Evolutionary conservation across 2,797 vertebrate genomes (phyloP), one percentile per base, ranked within the genome.

Genomic region (Phaenicophaeus curvirostris): DNA sequence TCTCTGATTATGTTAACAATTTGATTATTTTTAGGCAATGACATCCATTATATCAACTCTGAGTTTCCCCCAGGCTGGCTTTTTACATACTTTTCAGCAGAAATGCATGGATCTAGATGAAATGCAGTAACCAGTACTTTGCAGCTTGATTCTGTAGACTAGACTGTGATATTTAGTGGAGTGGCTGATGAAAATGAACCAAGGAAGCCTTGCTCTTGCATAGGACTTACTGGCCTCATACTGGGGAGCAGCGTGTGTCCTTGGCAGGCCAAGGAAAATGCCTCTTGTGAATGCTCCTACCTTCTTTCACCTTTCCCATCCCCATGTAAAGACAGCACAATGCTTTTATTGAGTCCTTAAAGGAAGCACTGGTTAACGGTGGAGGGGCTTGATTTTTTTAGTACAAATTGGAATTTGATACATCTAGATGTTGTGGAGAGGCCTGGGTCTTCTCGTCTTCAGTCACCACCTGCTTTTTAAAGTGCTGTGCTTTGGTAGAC

Each of bases 331-430:
- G 41, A 59, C 18, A 11, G 15, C 10, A 24, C 30, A 46, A 4
- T 16, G 0, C 21, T 21, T 57, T 9, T 6, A 20, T 6, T 46
- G 48, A 24, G 8, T 35, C 1, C 14, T 24, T 23, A 17, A 59
- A 28, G 42, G 28, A 50, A 27, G 13, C 8, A 2, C n/a, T 37
- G 23, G 12, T 7, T 28, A 37, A 41, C 19, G 39, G 28, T 50
- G 33, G 30, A 66, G 8, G 4, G 5, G 20, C 61, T 88, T 0
- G 0, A 2, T 61, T 90, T 85, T 65, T 53, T 6, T 39, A 13
- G 39, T 30, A 24, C 24, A n/a, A 42, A 72, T 25, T 6, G 58
- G 19, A 7, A 20, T 65, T 85, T 77, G 16, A 5, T 31, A 24
- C 11, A 3, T 15, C 76, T 1, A 55, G n/a, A 11, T 59, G 42